Evolutionary conservation across 2,113 vertebrate species (phyloP).

Genomic region (Nyctereutes procyonoides): DNA sequence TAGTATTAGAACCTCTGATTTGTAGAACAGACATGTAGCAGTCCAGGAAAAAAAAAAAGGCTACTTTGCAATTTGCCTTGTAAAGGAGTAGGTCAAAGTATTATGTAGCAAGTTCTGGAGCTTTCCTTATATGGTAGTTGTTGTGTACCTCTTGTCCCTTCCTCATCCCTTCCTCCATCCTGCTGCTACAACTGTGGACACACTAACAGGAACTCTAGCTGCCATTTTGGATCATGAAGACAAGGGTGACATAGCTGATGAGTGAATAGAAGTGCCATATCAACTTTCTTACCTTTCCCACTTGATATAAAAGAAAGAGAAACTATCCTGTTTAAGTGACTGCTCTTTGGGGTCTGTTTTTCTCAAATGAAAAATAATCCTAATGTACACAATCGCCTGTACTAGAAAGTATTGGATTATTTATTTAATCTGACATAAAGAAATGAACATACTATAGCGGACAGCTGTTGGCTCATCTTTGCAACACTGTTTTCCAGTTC

Average conservation of each 20-base stretch:
- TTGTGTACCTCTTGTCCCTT: background rate
- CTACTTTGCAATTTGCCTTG: background rate
- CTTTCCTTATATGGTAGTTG: background rate
- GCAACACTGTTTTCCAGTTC: background rate
- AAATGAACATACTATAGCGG: conserved; percentile 13
- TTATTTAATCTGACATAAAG: background rate
- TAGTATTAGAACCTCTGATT: background rate
- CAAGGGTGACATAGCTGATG: background rate
- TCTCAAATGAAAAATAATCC: conserved; percentile 40
- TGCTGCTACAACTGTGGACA: background rate
- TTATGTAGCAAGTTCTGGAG: background rate
- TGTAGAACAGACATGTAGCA: background rate
- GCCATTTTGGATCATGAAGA: background rate
- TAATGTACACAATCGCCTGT: background rate
- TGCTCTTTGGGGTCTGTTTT: background rate
- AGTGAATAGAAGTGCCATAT: background rate
- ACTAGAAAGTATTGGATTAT: conserved; percentile 3
- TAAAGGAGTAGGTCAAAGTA: background rate
- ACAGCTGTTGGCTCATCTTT: background rate
- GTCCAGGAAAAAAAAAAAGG: background rate
- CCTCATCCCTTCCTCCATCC: background rate
- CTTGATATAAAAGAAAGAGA: background rate
- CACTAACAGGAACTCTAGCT: background rate
- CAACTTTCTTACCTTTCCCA: background rate
- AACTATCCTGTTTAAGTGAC: background rate